Percentiles rank a stretch among this genome's conserved stretches.
Conservation (phyloP, 2,888 invertebrate species). For the Cephus sareptanus region DNA sequence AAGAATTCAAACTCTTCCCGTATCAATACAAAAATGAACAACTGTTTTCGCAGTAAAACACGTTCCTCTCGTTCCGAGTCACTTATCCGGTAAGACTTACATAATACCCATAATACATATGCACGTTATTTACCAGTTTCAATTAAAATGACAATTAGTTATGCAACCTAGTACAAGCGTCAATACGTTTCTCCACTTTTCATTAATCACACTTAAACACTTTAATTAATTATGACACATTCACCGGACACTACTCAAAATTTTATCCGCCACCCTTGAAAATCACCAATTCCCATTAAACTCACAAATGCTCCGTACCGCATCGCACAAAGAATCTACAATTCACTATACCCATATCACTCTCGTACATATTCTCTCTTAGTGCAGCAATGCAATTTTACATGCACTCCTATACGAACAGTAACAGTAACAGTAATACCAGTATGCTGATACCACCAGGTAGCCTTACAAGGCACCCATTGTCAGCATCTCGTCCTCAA, state of each 20-base stretch:
- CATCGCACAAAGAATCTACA: background rate
- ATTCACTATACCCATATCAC: background rate
- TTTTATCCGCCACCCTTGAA: background rate
- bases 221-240: background rate
- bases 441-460: background rate
- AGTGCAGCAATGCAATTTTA: background rate
- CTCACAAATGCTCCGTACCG: background rate
- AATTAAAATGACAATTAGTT: constrained; percentile 58
- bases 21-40: background rate
- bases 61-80: constrained; percentile 8
- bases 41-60: background rate
- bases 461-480: constrained; percentile 2
- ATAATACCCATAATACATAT: background rate
- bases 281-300: background rate
- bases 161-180: constrained; percentile 45
- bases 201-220: background rate
- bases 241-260: background rate
- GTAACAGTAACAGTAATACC: background rate
- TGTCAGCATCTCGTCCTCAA: background rate
- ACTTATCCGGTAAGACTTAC: constrained; percentile 9
- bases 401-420: background rate
- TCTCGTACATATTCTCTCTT: background rate
- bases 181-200: background rate
- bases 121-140: constrained; percentile 35
- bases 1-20: background rate